Conservation (phyloP, 2,797 vertebrate species). For the Lycodopsis pacificus region DNA sequence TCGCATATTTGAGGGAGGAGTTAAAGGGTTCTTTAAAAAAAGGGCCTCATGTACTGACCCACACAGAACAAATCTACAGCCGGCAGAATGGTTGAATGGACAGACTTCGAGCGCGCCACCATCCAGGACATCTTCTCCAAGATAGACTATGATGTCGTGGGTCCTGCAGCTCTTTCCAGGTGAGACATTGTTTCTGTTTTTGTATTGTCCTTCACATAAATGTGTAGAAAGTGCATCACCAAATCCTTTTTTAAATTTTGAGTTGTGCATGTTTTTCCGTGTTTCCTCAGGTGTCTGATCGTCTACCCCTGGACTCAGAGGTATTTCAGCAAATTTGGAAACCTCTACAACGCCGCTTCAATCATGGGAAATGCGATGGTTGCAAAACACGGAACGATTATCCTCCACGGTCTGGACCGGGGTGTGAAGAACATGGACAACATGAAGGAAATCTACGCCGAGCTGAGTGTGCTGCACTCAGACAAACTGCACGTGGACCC, state of each 20-base stretch:
- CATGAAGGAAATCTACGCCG: conserved; percentile 75
- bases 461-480: conserved; percentile 85
- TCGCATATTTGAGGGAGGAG: conserved; percentile 23
- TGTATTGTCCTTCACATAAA: neutral
- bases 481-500: conserved; percentile 87
- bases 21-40: conserved; percentile 16
- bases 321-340: conserved; percentile 85
- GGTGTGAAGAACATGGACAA: conserved; percentile 85
- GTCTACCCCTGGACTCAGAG: conserved; percentile 85
- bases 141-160: conserved; percentile 36
- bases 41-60: neutral
- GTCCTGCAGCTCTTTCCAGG: conserved; percentile 63
- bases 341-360: conserved; percentile 78
- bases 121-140: conserved; percentile 68
- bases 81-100: conserved; percentile 74
- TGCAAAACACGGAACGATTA: conserved; percentile 77
- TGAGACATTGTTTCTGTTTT: conserved; percentile 2
- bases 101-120: conserved; percentile 68
- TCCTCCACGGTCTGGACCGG: conserved; percentile 82
- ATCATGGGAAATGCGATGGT: conserved; percentile 68
- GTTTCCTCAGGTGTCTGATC: conserved; percentile 45
- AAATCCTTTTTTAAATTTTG: neutral
- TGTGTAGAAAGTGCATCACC: neutral
- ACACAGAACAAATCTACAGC: conserved; percentile 4
- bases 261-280: neutral